Evolutionary conservation across 2,797 vertebrate species (phyloP).

Genomic region (Gobio occitaniae): DNA sequence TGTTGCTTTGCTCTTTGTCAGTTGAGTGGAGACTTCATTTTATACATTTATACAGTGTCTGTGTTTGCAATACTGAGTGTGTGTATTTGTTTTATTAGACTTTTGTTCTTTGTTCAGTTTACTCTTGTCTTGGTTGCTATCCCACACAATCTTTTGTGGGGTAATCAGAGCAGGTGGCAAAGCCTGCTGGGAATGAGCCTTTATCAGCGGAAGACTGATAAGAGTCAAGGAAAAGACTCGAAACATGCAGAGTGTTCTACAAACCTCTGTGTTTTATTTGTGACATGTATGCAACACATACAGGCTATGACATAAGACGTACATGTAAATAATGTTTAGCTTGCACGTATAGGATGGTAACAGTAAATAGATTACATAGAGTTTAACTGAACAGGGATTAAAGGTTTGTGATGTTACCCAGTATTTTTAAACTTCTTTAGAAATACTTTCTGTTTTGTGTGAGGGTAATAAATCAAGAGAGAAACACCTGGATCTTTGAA

Average conservation of each 20-base stretch:
- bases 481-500: background rate
- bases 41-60: background rate
- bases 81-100: background rate
- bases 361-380: background rate
- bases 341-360: background rate
- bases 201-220: constrained; percentile 30
- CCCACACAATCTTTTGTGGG: background rate
- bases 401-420: background rate
- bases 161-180: constrained; percentile 31
- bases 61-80: background rate
- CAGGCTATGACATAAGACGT: background rate
- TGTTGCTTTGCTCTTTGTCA: constrained; percentile 15
- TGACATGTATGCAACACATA: background rate
- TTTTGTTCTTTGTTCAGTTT: constrained; percentile 16
- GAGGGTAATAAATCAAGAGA: background rate
- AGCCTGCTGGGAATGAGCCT: constrained; percentile 20
- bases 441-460: background rate
- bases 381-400: background rate
- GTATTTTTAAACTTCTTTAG: background rate
- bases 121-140: constrained; percentile 15
- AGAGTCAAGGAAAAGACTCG: background rate
- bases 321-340: background rate
- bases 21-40: background rate
- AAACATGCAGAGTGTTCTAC: constrained; percentile 19
- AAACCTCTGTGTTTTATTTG: constrained; percentile 9